Evolutionary conservation across 1,140 invertebrate genomes (phyloP), one percentile per base, ranked within the genome.

Genomic region (Charaxes varanes): DNA sequence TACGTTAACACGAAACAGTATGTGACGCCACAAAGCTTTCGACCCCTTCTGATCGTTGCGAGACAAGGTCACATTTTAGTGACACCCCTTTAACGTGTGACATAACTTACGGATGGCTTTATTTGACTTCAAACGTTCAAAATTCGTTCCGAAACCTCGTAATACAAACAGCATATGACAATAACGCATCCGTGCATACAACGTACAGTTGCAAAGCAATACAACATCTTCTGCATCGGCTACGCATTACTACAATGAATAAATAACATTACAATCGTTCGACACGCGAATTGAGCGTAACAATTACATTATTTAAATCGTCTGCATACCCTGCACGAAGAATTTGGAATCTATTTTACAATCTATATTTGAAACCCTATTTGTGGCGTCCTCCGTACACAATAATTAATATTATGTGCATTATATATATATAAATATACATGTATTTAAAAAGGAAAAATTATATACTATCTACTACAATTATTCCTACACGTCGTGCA

Each of bases 271-370:
- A 49, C 37, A 53, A n/a, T n/a, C n/a, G n/a, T 31, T 49, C 16
- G 27, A 34, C 41, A 47, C 43, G 45, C 44, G 24, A 27, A 38
- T 40, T 32, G 40, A 40, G 50, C 41, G 44, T 36, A 48, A 42
- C 23, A 46, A 47, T 47, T 53, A 43, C 36, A 53, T 26, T 43
- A 47, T 47, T 41, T 18, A 40, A 42, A 35, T n/a, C 34, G 40
- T 27, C 37, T 24, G 44, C 44, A 47, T 47, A 82, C 78, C 78
- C 78, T 82, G 78, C 78, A 82, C 78, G 74, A 74, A 79, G 68
- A 76, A 72, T 76, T 76, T 77, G 68, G 58, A 77, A 70, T 66
- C 59, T 67, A 72, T 70, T 62, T 60, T 62, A 68, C 44, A 42
- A 56, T 64, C 62, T 68, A 69, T 60, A 60, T 60, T n/a, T 51